These are phyloP conservation scores for Ondatra zibethicus DNA, from an alignment of 2,113 vertebrate species.

Conservation along the genomic window DNA sequence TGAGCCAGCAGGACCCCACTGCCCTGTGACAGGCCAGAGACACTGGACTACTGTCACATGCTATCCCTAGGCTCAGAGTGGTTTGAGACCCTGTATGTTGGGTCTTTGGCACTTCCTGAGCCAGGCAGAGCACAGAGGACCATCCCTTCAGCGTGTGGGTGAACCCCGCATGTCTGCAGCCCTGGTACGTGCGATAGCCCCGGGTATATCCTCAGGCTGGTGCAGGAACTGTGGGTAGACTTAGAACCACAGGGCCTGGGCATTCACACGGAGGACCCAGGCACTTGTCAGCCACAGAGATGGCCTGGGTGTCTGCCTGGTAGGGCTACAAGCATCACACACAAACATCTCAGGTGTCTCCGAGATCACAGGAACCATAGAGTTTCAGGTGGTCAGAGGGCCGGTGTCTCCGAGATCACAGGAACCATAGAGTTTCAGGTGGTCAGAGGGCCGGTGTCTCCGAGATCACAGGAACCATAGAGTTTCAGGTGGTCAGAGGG, in stretches of 20 bases:
- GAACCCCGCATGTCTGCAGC: background rate
- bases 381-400: background rate
- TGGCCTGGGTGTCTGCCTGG: background rate
- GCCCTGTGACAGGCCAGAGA: background rate
- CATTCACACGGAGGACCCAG: background rate
- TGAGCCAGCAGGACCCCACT: background rate
- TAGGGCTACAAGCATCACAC: background rate
- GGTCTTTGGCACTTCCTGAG: constrained; percentile 71
- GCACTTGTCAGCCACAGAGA: background rate
- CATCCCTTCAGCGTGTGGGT: background rate
- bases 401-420: background rate
- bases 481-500: background rate
- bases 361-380: background rate
- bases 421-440: background rate
- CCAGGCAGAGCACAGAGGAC: constrained; percentile 12
- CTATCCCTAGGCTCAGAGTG: accelerated
- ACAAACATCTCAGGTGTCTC: background rate
- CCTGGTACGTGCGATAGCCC: background rate
- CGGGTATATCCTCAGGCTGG: background rate
- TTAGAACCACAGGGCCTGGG: background rate
- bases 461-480: background rate
- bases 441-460: background rate
- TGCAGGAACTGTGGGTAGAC: constrained; percentile 60
- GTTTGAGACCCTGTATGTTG: constrained; percentile 31
- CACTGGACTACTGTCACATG: background rate